Evolutionary conservation across 2,113 vertebrate genomes (phyloP).

Genomic region (Ochotona curzoniae): DNA sequence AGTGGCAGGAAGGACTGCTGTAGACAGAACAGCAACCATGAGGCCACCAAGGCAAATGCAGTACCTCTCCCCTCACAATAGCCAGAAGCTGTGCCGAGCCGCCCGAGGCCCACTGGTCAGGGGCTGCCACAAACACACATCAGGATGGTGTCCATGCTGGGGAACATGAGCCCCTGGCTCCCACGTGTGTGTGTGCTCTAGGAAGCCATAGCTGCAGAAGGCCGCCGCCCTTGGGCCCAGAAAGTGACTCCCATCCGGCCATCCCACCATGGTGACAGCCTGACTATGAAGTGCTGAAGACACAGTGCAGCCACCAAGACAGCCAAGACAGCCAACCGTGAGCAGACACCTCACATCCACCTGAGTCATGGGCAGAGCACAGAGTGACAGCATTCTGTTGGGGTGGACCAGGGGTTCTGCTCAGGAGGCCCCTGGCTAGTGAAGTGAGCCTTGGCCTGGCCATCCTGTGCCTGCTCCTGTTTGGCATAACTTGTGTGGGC

Average conservation of each 20-base stretch:
- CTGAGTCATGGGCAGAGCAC: accelerated
- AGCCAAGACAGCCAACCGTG: background rate
- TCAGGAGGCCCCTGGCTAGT: no score
- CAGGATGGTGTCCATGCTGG: background rate
- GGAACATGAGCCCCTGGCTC: background rate
- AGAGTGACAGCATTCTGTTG: background rate
- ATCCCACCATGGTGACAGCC: background rate
- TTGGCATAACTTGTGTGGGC: background rate
- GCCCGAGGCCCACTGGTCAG: accelerated
- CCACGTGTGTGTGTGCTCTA: no score
- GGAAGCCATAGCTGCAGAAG: background rate
- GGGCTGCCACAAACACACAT: accelerated
- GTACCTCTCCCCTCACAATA: no score
- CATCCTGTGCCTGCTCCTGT: no score
- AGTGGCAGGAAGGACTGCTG: background rate
- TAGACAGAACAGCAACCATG: background rate
- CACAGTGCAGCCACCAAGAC: background rate
- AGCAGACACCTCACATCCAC: background rate
- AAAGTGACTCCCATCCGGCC: background rate
- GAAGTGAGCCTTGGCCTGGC: accelerated
- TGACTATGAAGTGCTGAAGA: background rate
- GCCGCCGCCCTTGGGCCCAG: background rate
- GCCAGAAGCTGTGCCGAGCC: background rate
- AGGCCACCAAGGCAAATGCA: no score
- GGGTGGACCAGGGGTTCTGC: background rate